Evolutionary conservation across 2,113 vertebrate species (phyloP), one percentile per base, ranked within the genome.

Genomic region (Nothobranchius furzeri): DNA sequence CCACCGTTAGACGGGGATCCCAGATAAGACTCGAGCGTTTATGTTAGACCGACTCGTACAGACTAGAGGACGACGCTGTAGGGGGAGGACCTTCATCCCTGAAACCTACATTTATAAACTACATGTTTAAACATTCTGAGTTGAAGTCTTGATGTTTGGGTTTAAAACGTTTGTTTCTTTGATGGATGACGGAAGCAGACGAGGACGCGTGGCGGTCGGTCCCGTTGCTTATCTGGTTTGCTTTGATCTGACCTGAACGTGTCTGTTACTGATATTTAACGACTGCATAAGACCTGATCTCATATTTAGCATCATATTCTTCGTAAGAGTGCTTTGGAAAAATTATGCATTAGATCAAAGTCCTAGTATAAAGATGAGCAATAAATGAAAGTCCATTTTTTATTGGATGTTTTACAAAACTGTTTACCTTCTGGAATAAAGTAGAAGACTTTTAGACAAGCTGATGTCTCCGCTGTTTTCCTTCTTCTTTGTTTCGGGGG

Each of bases 381-480:
- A 93, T 93, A 94, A 91, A 93, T 87, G 79, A 86, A 89, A 86
- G 62, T 87, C 82, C 66, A 79, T 92, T 93, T 93, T 94, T 92
- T 92, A 93, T 92, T 93, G 88, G 90, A 93, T 93, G 92, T 94
- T 94, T 93, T 93, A 86, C 91, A 92, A 88, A 86, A 87, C 86
- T 81, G 89, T 91, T 88, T 89, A 87, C 87, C 85, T 82, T 88
- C 88, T 66, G 85, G 63, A 94, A 94, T 94, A 94, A 94, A 94
- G 90, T 92, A 92, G 93, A 92, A 52, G 73, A 91, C 91, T 93
- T 93, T 91, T 90, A 90, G 90, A 92, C 88, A 81, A 73, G 43
- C 65, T 60, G 30, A 36, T 60, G 81, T 75, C 46, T 30, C 13
- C 51, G 42, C 61, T 68, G 42, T 2, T 74, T 71, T 49, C 20